Evolutionary conservation across 2,113 vertebrate genomes (phyloP).

Genomic region (Menidia beryllina): DNA sequence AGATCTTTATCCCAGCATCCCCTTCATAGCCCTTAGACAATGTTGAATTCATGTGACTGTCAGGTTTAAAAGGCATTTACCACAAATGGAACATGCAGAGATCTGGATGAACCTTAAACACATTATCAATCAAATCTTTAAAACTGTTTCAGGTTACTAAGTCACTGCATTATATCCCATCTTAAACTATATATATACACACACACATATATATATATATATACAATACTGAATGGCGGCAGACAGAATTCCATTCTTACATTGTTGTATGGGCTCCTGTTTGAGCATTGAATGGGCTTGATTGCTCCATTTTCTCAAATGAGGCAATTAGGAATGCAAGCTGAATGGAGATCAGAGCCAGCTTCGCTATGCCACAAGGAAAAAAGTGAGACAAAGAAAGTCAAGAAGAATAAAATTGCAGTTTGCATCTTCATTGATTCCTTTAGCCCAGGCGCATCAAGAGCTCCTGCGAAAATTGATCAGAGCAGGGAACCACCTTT

Average conservation of each 20-base stretch:
- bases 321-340: constrained; percentile 74
- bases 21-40: constrained; percentile 60
- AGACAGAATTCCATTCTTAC: constrained; percentile 53
- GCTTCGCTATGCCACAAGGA: constrained; percentile 51
- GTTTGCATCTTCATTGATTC: constrained; percentile 72
- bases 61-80: constrained; percentile 56
- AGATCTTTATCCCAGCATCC: constrained; percentile 77
- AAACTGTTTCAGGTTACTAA: constrained; percentile 27
- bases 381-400: constrained; percentile 59
- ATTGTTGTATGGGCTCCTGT: constrained; percentile 59
- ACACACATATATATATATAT: constrained; percentile 20
- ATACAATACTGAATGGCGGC: constrained; percentile 28
- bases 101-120: constrained; percentile 32
- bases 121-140: constrained; percentile 59
- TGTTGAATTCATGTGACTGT: constrained; percentile 64
- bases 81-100: constrained; percentile 49
- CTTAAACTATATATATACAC: constrained; percentile 25
- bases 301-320: constrained; percentile 80
- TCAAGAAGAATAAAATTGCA: constrained; percentile 42
- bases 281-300: constrained; percentile 65
- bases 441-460: constrained; percentile 59
- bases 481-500: constrained; percentile 64
- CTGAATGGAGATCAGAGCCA: constrained; percentile 74
- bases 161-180: constrained; percentile 1
- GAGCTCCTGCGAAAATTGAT: constrained; percentile 70